Percentiles rank a stretch among this genome's conserved stretches.
Evolutionary conservation across 2,113 vertebrate genomes (phyloP).

Genomic region (Penelope pileata): DNA sequence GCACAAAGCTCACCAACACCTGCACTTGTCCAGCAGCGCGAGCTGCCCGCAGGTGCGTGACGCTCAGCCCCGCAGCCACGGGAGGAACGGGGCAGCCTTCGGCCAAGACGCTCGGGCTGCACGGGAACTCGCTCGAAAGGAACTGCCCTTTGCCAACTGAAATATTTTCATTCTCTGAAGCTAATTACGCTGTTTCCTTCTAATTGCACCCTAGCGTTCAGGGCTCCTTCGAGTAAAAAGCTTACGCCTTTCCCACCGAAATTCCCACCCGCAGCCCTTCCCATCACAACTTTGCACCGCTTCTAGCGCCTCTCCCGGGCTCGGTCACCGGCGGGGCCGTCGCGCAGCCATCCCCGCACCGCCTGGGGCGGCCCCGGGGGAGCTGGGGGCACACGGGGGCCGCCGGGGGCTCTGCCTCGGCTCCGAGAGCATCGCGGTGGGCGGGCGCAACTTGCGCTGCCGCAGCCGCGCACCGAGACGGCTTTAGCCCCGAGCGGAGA

Average conservation of each 20-base stretch:
- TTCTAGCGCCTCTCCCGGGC: not conserved
- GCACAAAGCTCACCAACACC: not conserved
- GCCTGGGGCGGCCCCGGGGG: not conserved
- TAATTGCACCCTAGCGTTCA: not conserved
- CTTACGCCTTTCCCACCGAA: not conserved
- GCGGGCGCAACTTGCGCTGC: not conserved
- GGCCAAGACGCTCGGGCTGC: slow-evolving; percentile 11
- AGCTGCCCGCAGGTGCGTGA: not conserved
- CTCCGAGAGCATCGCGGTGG: rapidly evolving
- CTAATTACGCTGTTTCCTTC: slow-evolving; percentile 38
- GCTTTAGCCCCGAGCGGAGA: not conserved
- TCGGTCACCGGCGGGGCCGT: not conserved
- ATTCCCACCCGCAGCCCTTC: not conserved
- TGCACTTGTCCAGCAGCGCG: not conserved
- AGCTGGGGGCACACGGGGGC: rapidly evolving
- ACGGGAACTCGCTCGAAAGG: slow-evolving; percentile 31
- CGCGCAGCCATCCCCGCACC: not conserved
- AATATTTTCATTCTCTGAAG: slow-evolving; percentile 56
- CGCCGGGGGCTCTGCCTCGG: rapidly evolving
- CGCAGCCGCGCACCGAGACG: slow-evolving; percentile 67
- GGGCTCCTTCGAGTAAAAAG: not conserved
- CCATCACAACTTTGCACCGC: not conserved
- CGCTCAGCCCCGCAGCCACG: not conserved
- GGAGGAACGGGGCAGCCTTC: too few relatives aligned
- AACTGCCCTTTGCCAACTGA: slow-evolving; percentile 34